Conservation (phyloP, 2,797 vertebrate species). For the Amphiprion clarkii region DNA sequence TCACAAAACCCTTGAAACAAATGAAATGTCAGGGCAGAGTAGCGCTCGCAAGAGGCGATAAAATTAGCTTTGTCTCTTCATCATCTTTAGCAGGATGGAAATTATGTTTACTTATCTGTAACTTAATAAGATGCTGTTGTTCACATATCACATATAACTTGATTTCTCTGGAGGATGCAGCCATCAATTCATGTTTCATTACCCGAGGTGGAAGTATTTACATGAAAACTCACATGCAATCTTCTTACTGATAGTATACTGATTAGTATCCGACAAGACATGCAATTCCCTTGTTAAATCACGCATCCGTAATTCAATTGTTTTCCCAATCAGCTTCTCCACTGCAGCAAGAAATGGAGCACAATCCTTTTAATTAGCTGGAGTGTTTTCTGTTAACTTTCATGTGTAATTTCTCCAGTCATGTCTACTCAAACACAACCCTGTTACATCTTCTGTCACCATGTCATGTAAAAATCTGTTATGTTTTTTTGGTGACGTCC, state of each 20-base stretch:
- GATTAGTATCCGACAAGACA: conserved; percentile 51
- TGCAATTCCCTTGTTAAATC: conserved; percentile 69
- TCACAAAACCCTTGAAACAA: conserved; percentile 50
- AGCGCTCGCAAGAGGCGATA: not conserved
- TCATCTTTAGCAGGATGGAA: conserved; percentile 12
- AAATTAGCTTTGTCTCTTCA: conserved; percentile 30
- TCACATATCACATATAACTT: conserved; percentile 1
- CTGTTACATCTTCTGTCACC: conserved; percentile 2
- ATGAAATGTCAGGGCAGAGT: conserved; percentile 50
- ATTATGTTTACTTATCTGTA: conserved; percentile 37
- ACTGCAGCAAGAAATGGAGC: conserved; percentile 52
- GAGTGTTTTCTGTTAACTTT: conserved; percentile 53
- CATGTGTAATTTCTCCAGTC: conserved; percentile 49
- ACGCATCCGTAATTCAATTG: conserved; percentile 78
- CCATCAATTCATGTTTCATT: conserved; percentile 34
- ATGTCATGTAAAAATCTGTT: not conserved
- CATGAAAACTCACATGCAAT: conserved; percentile 47
- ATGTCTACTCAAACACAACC: conserved; percentile 19
- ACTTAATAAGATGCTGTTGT: conserved; percentile 10
- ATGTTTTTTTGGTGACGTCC: not conserved
- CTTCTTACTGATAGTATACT: conserved; percentile 36
- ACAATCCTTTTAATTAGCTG: conserved; percentile 68
- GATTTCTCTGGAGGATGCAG: conserved; percentile 34
- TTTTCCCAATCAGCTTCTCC: conserved; percentile 78
- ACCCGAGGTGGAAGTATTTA: conserved; percentile 25